phyloP scores from a whole-genome alignment of 2,113 vertebrate genomes.

The Bothrops jararaca region DNA sequence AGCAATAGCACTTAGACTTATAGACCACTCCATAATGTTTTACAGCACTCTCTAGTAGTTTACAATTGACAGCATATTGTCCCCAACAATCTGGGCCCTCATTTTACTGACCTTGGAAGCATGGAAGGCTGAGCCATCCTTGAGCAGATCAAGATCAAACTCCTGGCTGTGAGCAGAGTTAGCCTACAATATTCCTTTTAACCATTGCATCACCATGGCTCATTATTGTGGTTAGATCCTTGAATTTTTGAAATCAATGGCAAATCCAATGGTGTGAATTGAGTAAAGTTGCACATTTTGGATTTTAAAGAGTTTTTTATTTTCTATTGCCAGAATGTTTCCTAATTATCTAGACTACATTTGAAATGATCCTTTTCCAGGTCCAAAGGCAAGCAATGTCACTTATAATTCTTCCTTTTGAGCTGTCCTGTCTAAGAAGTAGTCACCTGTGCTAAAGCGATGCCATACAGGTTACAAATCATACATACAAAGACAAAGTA shows the following conservation, averaged over 20 bases:
- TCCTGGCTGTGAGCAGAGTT: too few species aligned
- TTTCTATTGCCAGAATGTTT: conserved; percentile 13
- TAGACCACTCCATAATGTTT: neutral
- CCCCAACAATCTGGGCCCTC: too few species aligned
- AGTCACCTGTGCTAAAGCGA: conserved; percentile 15
- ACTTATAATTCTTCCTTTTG: conserved; percentile 12
- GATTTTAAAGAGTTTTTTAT: neutral
- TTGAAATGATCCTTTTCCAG: neutral
- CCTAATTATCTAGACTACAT: conserved; percentile 5
- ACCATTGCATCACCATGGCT: too few species aligned
- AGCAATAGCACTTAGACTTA: neutral
- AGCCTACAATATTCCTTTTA: too few species aligned
- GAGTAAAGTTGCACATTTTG: neutral
- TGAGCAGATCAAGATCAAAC: too few species aligned
- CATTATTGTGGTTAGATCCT: neutral
- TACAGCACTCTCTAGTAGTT: too few species aligned
- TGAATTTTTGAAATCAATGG: neutral
- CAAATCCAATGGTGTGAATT: neutral
- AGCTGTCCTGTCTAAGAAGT: conserved; percentile 13
- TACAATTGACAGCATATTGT: too few species aligned
- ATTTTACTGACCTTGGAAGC: too few species aligned
- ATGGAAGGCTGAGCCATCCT: too few species aligned
- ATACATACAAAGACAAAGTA: conserved; percentile 20
- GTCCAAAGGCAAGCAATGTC: conserved; percentile 33
- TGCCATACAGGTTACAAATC: conserved; percentile 25